Evolutionary conservation across 2,888 invertebrate genomes (phyloP).

Genomic region (Nemurella pictetii): DNA sequence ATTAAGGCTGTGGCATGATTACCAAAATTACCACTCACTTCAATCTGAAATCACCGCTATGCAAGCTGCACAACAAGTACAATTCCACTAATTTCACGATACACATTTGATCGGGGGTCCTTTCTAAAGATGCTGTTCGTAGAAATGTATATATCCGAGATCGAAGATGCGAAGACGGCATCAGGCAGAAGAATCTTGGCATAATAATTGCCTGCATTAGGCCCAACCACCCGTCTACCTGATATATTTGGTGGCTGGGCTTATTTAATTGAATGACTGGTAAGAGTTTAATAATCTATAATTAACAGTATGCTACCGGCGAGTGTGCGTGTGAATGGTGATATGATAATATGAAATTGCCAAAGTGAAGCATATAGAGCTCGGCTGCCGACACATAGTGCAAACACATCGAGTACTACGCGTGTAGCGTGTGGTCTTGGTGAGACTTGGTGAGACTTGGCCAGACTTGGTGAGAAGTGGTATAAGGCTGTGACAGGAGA

Average conservation of each 20-base stretch:
- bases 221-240: neutral
- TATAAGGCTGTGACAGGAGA: too few species aligned
- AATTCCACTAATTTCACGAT: conserved; percentile 23
- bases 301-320: conserved; percentile 24
- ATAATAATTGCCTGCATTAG: neutral
- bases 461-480: too few species aligned
- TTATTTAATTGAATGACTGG: conserved; percentile 28
- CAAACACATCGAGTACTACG: too few species aligned
- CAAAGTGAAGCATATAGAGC: neutral
- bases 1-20: neutral
- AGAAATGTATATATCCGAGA: conserved; percentile 5
- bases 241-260: neutral
- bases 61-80: neutral
- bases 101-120: conserved; percentile 12
- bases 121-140: neutral
- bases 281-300: conserved; percentile 19
- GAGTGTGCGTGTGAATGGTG: neutral
- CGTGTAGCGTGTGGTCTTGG: too few species aligned
- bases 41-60: neutral
- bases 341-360: neutral
- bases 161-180: neutral
- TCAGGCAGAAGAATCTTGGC: neutral
- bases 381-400: neutral
- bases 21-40: neutral
- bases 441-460: too few species aligned